Evolutionary conservation across 2,113 vertebrate species (phyloP).

Genomic region (Alces alces): DNA sequence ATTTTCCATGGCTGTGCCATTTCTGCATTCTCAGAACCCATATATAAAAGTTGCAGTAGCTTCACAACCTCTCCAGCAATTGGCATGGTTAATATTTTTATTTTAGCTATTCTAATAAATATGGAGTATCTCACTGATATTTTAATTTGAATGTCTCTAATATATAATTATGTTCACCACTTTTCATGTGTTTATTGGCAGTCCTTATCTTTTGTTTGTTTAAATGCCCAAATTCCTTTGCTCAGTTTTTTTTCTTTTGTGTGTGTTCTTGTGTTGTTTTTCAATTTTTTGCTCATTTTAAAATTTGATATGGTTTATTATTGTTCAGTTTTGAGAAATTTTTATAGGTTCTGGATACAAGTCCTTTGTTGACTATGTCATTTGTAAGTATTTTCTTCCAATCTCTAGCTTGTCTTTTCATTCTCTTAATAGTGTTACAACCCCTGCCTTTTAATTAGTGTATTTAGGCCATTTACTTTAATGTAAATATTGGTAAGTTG

Average conservation of each 20-base stretch:
- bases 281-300: background rate
- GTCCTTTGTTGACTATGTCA: background rate
- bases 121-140: background rate
- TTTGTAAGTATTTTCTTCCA: background rate
- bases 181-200: background rate
- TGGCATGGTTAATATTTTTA: background rate
- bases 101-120: background rate
- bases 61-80: background rate
- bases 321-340: background rate
- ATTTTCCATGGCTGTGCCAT: background rate
- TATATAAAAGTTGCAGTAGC: background rate
- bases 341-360: background rate
- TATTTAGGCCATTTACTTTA: background rate
- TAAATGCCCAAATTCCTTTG: background rate
- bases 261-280: background rate
- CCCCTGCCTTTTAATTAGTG: background rate
- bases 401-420: background rate
- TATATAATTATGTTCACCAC: background rate
- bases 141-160: background rate
- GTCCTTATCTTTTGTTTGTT: background rate
- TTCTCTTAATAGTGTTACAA: background rate
- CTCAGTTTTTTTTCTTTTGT: background rate
- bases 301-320: background rate
- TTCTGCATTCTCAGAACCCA: background rate
- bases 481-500: background rate